Base-by-base conservation (phyloP, 2,113 vertebrate species). In the Vulpes vulpes region DNA sequence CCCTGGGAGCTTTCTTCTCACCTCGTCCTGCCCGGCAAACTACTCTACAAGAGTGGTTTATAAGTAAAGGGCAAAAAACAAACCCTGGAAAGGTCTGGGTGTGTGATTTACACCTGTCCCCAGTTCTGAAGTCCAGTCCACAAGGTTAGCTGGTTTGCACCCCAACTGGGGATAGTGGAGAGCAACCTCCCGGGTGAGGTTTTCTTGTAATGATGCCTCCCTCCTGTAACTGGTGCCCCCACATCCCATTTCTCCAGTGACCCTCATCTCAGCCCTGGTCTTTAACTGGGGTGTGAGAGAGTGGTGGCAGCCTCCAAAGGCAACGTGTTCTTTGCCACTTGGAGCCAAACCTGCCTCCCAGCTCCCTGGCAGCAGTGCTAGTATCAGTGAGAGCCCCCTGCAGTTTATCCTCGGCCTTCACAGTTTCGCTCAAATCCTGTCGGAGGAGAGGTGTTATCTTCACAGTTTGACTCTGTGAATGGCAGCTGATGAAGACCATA, bases 381-480 rank as follows among this genome's bases (percentile, higher is more conserved):
- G 49, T 2, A 3, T 35, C 19, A 20, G 2, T 11, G 8, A 71
- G 27, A 27, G 17, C 0, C 0, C 10, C 9, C 49, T 49, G 59
- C 65, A 1, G 6, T 8, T 80, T 78, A 22, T 43, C 71, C 22
- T 32, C 2, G 2, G 23, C 73, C 55, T 7, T 59, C n/a, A 4
- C 51, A 20, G 43, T 14, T 60, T 16, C 5, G 0, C 32, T 51
- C 76, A 35, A 23, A 23, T 60, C 27, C 30, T 19, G 23, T 3
- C 22, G 0, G 16, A 22, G 4, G 51, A 76, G 81, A 65, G 53
- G 81, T 8, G 57, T 73, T 8, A 0, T 8, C 89, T 12, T 65
- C 92, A 74, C 91, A 65, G 59, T 16, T 23, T 10, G 65, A 80
- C 38, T 32, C 35, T 62, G 84, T 38, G 25, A 8, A 53, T 4